Conservation (phyloP, 2,888 invertebrate genomes). For the Congeria kusceri region DNA sequence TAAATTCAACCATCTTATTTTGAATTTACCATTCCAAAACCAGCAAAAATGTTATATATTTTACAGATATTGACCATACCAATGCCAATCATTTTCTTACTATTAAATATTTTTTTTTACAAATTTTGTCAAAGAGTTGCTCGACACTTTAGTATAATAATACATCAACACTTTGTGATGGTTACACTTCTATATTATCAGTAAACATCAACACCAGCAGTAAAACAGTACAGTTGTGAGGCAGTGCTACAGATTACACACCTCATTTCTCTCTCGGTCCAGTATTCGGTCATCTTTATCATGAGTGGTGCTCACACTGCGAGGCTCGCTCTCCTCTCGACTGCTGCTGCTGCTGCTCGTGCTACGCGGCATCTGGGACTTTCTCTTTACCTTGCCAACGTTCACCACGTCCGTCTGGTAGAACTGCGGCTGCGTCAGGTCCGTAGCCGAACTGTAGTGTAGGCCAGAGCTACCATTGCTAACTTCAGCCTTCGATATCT, state of each 20-base stretch:
- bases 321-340: conserved; percentile 54
- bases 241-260: not conserved
- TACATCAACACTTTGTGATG: too few species aligned
- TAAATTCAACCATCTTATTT: too few species aligned
- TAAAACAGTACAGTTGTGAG: too few species aligned
- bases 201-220: too few species aligned
- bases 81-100: too few species aligned
- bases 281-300: conserved; percentile 36
- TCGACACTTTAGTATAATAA: too few species aligned
- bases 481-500: conserved; percentile 17
- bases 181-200: too few species aligned
- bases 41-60: too few species aligned
- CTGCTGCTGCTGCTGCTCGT: conserved; percentile 66
- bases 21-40: too few species aligned
- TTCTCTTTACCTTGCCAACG: conserved; percentile 7
- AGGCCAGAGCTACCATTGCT: conserved; percentile 24
- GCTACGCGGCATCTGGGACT: conserved; percentile 16
- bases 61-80: too few species aligned
- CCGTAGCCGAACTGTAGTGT: conserved; percentile 35
- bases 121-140: too few species aligned
- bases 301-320: conserved; percentile 31
- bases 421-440: conserved; percentile 17
- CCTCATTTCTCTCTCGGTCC: conserved; percentile 30
- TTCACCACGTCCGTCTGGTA: conserved; percentile 2
- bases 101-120: too few species aligned